Conservation (phyloP, 2,888 invertebrate genomes). For the Oxycera nigricornis region DNA sequence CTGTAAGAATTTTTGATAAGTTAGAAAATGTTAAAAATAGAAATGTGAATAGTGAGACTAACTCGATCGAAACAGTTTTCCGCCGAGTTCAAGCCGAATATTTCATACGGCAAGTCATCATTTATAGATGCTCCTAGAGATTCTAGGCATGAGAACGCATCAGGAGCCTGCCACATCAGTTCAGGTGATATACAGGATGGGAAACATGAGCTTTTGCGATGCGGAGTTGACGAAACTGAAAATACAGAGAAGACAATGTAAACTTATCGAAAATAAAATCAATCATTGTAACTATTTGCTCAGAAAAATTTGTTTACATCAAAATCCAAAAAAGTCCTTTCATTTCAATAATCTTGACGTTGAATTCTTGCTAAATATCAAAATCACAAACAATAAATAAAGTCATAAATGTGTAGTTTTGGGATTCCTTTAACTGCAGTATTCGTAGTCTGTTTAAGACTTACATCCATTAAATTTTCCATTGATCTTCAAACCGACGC, state of each 20-base stretch:
- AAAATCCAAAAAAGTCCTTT: too few species aligned
- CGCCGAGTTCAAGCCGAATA: constrained; percentile 57
- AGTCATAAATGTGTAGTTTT: too few species aligned
- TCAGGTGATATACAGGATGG: constrained; percentile 56
- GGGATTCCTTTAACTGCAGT: too few species aligned
- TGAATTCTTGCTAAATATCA: too few species aligned
- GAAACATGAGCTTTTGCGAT: constrained; percentile 58
- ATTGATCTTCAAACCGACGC: constrained; percentile 55
- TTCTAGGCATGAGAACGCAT: constrained; percentile 61
- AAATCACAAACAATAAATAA: too few species aligned
- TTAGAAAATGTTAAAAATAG: not conserved
- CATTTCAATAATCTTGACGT: too few species aligned
- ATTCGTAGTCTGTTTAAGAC: too few species aligned
- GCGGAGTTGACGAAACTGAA: constrained; percentile 52
- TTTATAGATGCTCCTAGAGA: constrained; percentile 57
- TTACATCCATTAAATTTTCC: constrained; percentile 48
- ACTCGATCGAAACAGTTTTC: constrained; percentile 61
- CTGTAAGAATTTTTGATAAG: constrained; percentile 48
- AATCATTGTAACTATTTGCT: not conserved
- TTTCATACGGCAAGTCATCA: constrained; percentile 61
- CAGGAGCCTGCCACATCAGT: constrained; percentile 60
- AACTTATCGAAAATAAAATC: not conserved
- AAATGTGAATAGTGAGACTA: constrained; percentile 40
- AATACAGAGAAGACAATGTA: not conserved
- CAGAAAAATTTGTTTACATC: not conserved